phyloP scores from a whole-genome alignment of 1,140 invertebrate species.

The Pseudomyrmex dendroicus region DNA sequence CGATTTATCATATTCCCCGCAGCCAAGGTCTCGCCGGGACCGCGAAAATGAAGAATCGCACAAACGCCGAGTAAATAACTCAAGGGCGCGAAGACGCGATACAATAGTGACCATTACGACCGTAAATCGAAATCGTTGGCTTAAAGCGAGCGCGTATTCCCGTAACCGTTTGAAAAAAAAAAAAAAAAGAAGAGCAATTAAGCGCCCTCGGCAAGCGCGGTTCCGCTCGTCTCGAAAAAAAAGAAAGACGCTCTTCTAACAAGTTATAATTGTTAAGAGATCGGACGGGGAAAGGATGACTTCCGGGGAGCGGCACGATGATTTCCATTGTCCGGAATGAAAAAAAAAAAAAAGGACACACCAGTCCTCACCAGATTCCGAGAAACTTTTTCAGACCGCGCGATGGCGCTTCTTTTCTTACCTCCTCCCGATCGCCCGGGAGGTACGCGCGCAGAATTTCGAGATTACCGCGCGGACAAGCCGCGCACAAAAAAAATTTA shows the following conservation, averaged over 20 bases:
- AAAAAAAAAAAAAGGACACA: slow-evolving; percentile 10
- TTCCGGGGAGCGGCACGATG: not conserved
- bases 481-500: slow-evolving; percentile 2
- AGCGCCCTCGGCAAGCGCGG: not conserved
- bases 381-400: not conserved
- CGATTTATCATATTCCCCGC: slow-evolving; percentile 47
- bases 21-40: slow-evolving; percentile 20
- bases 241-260: slow-evolving; percentile 4
- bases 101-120: slow-evolving; percentile 32
- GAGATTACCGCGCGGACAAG: slow-evolving; percentile 6
- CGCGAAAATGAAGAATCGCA: slow-evolving; percentile 25
- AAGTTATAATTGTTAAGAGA: slow-evolving; percentile 36
- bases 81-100: slow-evolving; percentile 17
- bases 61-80: slow-evolving; percentile 46
- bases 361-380: not conserved
- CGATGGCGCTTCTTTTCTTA: not conserved
- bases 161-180: not conserved
- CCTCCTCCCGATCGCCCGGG: no score
- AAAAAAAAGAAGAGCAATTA: slow-evolving; percentile 31
- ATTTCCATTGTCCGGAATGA: slow-evolving; percentile 23
- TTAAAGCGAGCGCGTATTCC: not conserved
- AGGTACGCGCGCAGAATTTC: not conserved
- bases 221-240: not conserved
- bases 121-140: slow-evolving; percentile 10
- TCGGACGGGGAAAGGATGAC: not conserved